A percentile compares a stretch with the other conserved stretches of the same genome.
Evolutionary conservation across 1,140 invertebrate species (phyloP).

Genomic region (Lepidotrigona ventralis): DNA sequence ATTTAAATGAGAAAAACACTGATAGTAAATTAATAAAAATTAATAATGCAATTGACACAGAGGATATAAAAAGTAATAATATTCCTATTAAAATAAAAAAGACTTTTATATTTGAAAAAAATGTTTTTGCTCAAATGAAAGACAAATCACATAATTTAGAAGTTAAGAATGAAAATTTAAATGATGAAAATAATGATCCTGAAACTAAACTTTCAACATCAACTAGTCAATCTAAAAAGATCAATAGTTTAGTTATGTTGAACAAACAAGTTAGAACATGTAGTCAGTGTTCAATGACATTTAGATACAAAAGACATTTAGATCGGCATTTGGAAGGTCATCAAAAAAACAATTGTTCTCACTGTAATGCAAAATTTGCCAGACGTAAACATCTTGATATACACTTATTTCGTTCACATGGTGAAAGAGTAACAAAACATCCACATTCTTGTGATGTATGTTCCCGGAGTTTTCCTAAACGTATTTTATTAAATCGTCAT

Average conservation of each 20-base stretch:
- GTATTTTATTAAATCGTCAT: constrained; percentile 71
- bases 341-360: constrained; percentile 74
- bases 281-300: constrained; percentile 71
- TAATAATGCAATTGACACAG: not conserved
- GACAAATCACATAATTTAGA: constrained; percentile 23
- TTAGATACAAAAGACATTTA: constrained; percentile 72
- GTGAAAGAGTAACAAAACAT: constrained; percentile 68
- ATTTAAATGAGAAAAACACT: not conserved
- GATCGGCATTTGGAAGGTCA: constrained; percentile 76
- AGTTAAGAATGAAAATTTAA: constrained; percentile 6
- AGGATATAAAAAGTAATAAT: not conserved
- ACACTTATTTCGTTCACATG: constrained; percentile 72
- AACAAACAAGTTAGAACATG: constrained; percentile 60
- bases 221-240: constrained; percentile 53
- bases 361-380: constrained; percentile 75
- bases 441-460: constrained; percentile 68
- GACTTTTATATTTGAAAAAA: constrained; percentile 6
- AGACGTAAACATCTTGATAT: constrained; percentile 72
- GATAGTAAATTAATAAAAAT: constrained; percentile 18
- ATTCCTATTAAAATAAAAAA: constrained; percentile 13
- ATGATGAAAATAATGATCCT: constrained; percentile 21
- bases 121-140: constrained; percentile 19
- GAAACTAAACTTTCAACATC: constrained; percentile 14
- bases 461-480: constrained; percentile 72
- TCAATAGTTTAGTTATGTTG: constrained; percentile 21